Evolutionary conservation across 1,140 invertebrate genomes (phyloP), one percentile per base, ranked within the genome.

Genomic region (Drosophila sucinea): DNA sequence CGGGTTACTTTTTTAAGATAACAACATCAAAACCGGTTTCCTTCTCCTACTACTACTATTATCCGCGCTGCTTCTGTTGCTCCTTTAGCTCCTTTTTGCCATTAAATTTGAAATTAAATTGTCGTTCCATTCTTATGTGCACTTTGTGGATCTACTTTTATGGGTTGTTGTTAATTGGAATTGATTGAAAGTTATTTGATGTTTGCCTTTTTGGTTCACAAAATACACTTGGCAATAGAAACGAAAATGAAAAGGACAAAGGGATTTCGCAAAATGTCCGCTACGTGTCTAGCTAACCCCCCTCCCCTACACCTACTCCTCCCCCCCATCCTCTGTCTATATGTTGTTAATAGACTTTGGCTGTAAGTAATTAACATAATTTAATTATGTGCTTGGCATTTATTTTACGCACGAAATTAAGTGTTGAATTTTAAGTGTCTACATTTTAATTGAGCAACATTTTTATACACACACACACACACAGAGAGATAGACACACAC

Each of bases 21-120:
- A 90, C 86, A 87, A 90, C 77, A 81, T 90, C 81, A 79, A 51
- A 90, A 70, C 71, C 63, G 67, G 67, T 61, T 68, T 30, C 11
- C n/a, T 11, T 38, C 27, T 56, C 11, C 32, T 32, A 1, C 44
- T 27, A 27, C 23, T 33, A 3, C 30, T 58, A 35, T 62, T 40
- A 44, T 56, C 41, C 61, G 35, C 11, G 10, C 10, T 38, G 1
- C 33, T 23, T 29, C 41, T 63, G 17, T 65, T 63, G 64, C 44
- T 55, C 44, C 35, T 10, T 10, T 67, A 35, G 72, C 51, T 62
- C 57, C 57, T 62, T 57, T 60, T 81, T 75, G 74, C 79, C 73
- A 87, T 87, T 87, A 87, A 89, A 87, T 86, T 87, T 87, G 78
- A 87, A 87, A 89, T 87, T 83, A 87, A 89, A 87, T 87, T 87